phyloP scores from a whole-genome alignment of 1,140 invertebrate genomes.

The Tribolium castaneum region DNA sequence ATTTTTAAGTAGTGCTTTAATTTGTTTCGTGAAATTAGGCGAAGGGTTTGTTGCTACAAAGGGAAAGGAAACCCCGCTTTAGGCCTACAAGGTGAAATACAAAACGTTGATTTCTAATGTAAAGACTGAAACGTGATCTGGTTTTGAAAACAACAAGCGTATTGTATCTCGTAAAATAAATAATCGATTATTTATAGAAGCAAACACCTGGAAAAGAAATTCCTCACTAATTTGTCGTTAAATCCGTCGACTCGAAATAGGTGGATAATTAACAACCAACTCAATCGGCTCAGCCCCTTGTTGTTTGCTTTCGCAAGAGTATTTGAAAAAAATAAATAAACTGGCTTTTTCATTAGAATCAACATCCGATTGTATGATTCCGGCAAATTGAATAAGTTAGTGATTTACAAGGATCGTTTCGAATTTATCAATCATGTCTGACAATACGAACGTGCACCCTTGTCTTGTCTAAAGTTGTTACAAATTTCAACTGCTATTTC shows the following conservation, averaged over 20 bases:
- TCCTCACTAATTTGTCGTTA: neutral
- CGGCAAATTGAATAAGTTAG: constrained; percentile 30
- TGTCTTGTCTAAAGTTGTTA: constrained; percentile 36
- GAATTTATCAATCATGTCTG: constrained; percentile 40
- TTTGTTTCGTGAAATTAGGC: constrained; percentile 22
- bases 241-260: constrained; percentile 20
- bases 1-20: constrained; percentile 22
- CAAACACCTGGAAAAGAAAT: constrained; percentile 5
- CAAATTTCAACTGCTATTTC: constrained; percentile 26
- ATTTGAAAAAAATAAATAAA: neutral
- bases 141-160: constrained; percentile 9
- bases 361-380: neutral
- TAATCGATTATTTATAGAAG: constrained; percentile 29
- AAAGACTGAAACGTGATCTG: constrained; percentile 43
- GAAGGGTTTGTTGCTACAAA: constrained; percentile 36
- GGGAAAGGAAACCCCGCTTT: constrained; percentile 33
- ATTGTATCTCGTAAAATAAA: constrained; percentile 28
- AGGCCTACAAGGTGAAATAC: constrained; percentile 40
- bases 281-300: neutral
- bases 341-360: neutral
- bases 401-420: constrained; percentile 34
- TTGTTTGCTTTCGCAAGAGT: neutral
- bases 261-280: constrained; percentile 20
- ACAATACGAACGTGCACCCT: constrained; percentile 40
- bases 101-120: constrained; percentile 44